A percentile compares a stretch with the other conserved stretches of the same genome.
phyloP scores from a whole-genome alignment of 1,140 invertebrate genomes.

The Matsumurasca onukii region DNA sequence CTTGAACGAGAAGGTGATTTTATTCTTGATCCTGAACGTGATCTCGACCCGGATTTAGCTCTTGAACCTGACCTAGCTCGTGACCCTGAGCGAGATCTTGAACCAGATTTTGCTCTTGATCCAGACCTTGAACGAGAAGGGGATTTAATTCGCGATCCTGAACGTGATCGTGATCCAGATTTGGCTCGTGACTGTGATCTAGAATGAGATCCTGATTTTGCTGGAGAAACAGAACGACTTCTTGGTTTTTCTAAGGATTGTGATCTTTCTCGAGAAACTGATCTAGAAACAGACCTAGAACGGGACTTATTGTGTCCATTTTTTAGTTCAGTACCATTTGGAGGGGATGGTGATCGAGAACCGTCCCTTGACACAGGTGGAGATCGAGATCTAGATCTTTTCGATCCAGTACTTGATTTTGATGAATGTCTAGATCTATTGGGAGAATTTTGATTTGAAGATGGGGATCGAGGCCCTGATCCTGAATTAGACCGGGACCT shows the following conservation, averaged over 20 bases:
- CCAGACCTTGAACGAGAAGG: slow-evolving; percentile 40
- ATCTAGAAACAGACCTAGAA: slow-evolving; percentile 40
- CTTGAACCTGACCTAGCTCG: slow-evolving; percentile 15
- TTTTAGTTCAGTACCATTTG: too few relatives aligned
- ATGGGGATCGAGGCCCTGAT: slow-evolving; percentile 34
- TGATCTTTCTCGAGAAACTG: slow-evolving; percentile 29
- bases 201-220: slow-evolving; percentile 40
- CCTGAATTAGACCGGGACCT: slow-evolving; percentile 31
- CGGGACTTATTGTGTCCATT: slow-evolving; percentile 37
- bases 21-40: slow-evolving; percentile 38
- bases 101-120: slow-evolving; percentile 40
- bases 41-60: slow-evolving; percentile 39
- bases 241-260: too few relatives aligned
- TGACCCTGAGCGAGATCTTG: slow-evolving; percentile 41
- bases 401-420: slow-evolving; percentile 40
- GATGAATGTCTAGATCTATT: slow-evolving; percentile 42
- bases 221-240: slow-evolving; percentile 36
- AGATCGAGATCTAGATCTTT: slow-evolving; percentile 43
- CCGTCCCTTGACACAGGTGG: slow-evolving; percentile 34
- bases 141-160: slow-evolving; percentile 41
- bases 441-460: slow-evolving; percentile 42
- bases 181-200: slow-evolving; percentile 43
- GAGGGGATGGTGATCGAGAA: too few relatives aligned
- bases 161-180: slow-evolving; percentile 42
- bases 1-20: slow-evolving; percentile 44